These are phyloP conservation scores for Holothuria leucospilota DNA, from an alignment of 53 echinoderm and acorn worm genomes.

Conservation along the genomic window DNA sequence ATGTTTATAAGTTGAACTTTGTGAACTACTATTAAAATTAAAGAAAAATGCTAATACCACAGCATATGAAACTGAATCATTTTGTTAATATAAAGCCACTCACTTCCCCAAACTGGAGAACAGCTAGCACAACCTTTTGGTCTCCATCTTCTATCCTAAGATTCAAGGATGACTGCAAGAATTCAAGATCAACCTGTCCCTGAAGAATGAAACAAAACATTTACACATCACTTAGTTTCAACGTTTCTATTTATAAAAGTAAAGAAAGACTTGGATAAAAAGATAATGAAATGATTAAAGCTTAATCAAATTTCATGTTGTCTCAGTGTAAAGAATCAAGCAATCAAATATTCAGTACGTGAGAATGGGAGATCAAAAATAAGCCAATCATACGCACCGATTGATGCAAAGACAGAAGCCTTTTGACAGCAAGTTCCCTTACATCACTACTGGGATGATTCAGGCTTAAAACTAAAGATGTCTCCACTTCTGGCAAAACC, in stretches of 20 bases:
- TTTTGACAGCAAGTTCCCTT: constrained; percentile 77
- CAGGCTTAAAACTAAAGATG: constrained; percentile 84
- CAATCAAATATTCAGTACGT: too few species aligned
- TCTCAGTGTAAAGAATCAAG: too few species aligned
- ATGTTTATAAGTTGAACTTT: too few species aligned
- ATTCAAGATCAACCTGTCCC: constrained; percentile 60
- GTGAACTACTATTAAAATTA: too few species aligned
- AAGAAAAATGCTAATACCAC: too few species aligned
- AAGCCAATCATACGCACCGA: constrained; percentile 43
- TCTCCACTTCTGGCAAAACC: constrained; percentile 73
- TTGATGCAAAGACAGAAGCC: constrained; percentile 57
- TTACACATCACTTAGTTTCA: too few species aligned
- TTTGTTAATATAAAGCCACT: background rate
- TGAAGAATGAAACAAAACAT: constrained; percentile 20
- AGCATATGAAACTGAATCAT: background rate
- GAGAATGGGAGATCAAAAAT: background rate
- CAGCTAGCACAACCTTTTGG: constrained; percentile 68
- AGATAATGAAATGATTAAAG: too few species aligned
- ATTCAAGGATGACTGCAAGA: constrained; percentile 63
- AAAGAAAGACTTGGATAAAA: too few species aligned
- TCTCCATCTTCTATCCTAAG: constrained; percentile 78
- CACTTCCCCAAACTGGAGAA: constrained; percentile 77
- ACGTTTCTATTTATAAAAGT: too few species aligned
- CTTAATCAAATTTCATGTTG: too few species aligned
- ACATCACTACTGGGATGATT: constrained; percentile 84